These are phyloP conservation scores for Nomada lathburiana DNA, from an alignment of 2,888 invertebrate genomes.

Conservation along the genomic window DNA sequence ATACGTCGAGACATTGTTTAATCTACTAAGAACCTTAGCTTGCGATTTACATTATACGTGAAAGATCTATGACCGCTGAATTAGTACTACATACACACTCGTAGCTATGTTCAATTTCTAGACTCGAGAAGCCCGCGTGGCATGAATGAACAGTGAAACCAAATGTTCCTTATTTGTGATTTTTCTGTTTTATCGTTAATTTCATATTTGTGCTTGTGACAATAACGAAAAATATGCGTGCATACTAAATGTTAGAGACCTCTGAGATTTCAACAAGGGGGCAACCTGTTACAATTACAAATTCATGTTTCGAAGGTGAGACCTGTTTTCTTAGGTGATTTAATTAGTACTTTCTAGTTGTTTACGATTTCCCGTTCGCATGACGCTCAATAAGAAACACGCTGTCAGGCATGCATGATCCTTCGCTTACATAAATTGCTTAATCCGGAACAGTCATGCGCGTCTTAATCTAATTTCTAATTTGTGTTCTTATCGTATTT, in stretches of 20 bases:
- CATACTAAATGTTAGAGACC: background rate
- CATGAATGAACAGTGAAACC: slow-evolving; percentile 42
- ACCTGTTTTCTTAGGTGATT: background rate
- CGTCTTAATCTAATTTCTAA: slow-evolving; percentile 7
- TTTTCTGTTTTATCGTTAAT: background rate
- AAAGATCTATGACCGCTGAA: slow-evolving; percentile 41
- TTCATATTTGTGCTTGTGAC: background rate
- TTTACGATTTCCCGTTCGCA: slow-evolving; percentile 26
- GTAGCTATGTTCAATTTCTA: slow-evolving; percentile 50
- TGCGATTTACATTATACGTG: slow-evolving; percentile 4
- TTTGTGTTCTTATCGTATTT: background rate
- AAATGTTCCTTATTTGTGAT: slow-evolving; percentile 19
- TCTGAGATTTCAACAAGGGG: background rate
- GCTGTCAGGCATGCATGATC: background rate
- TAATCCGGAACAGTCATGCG: background rate
- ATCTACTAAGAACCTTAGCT: background rate
- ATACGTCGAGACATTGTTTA: background rate
- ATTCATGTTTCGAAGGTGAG: slow-evolving; percentile 45
- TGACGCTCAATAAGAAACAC: background rate
- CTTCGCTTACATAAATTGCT: slow-evolving; percentile 16
- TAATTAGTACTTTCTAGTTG: slow-evolving; percentile 55
- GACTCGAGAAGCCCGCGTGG: slow-evolving; percentile 54
- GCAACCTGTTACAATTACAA: slow-evolving; percentile 18
- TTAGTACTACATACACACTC: slow-evolving; percentile 7
- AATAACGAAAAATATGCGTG: background rate